Evolutionary conservation across 2,888 invertebrate genomes (phyloP).

Genomic region (Drosophila ezoana): DNA sequence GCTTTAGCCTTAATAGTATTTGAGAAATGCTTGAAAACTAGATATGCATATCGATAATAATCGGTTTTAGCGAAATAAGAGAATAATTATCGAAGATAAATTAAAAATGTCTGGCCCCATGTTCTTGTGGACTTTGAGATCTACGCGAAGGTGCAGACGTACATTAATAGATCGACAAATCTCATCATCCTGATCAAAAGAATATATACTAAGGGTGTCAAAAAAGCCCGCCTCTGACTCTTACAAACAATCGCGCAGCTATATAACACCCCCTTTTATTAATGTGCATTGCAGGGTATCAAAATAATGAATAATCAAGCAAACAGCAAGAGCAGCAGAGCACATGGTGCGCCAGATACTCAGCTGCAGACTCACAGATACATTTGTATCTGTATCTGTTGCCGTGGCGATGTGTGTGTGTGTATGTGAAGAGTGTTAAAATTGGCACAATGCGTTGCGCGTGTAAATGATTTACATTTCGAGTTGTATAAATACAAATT

Average conservation of each 20-base stretch:
- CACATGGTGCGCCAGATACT: conserved; percentile 62
- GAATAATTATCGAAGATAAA: too few species aligned
- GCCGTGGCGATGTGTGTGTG: conserved; percentile 7
- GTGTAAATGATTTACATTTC: conserved; percentile 67
- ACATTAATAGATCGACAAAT: too few species aligned
- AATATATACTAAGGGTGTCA: too few species aligned
- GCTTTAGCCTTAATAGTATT: too few species aligned
- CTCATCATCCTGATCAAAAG: too few species aligned
- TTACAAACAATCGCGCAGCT: background rate
- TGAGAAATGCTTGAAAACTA: too few species aligned
- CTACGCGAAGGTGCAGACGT: too few species aligned
- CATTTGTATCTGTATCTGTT: conserved; percentile 40
- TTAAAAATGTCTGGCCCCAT: too few species aligned
- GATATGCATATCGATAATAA: too few species aligned
- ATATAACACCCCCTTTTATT: background rate
- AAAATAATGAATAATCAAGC: conserved; percentile 70
- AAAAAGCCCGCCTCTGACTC: too few species aligned
- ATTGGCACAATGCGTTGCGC: conserved; percentile 71
- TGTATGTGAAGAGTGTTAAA: conserved; percentile 51
- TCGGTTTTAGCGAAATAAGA: too few species aligned
- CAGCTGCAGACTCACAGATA: conserved; percentile 45
- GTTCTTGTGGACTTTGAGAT: too few species aligned
- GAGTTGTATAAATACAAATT: conserved; percentile 50
- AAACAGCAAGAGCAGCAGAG: conserved; percentile 32
- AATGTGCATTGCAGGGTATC: conserved; percentile 6